Base-by-base conservation (phyloP, 2,888 invertebrate genomes). In the Scaptomyza tumidula region DNA sequence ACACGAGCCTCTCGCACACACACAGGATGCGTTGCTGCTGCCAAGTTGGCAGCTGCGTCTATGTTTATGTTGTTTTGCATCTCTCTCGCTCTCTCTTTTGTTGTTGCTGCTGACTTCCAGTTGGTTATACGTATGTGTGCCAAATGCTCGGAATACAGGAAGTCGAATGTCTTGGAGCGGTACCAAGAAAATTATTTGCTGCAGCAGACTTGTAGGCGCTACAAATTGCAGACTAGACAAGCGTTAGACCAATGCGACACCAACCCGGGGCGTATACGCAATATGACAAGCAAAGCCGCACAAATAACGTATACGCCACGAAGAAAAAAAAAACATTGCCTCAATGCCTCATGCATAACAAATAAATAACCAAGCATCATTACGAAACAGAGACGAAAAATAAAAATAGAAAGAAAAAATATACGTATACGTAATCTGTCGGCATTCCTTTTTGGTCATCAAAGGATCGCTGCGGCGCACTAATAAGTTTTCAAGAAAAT, bases 141-240 rank as follows among this genome's bases (percentile, higher is more conserved):
- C 77, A 76, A 76, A 71, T 19, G 43, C 39, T 41, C 10, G 35
- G 35, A 64, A n/a, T n/a, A 46, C 60, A 63, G 75, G 69, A 78
- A 74, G 58, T 53, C 19, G 13, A 60, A 58, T 62, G 66, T 69
- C 75, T 75, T 75, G 69, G 64, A 66, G 76, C 61, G 60, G 57
- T 68, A 76, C 72, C 69, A 69, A 75, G 71, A 76, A 75, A 16
- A 41, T 4, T 72, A 46, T 57, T 63, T 78, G 80, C 79, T 88
- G 89, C 88, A 89, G 86, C 76, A 90, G 90, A 90, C 90, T 89
- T 83, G 77, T 90, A 88, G 90, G 89, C 90, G 90, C 90, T 90
- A 62, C 74, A 83, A 78, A 84, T 78, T 89, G 90, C 90, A 88
- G 90, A 89, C 78, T 89, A 89, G 90, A 90, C 81, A 73, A 71